Evolutionary conservation across 2,113 vertebrate genomes (phyloP).

Genomic region (Globicephala melas): DNA sequence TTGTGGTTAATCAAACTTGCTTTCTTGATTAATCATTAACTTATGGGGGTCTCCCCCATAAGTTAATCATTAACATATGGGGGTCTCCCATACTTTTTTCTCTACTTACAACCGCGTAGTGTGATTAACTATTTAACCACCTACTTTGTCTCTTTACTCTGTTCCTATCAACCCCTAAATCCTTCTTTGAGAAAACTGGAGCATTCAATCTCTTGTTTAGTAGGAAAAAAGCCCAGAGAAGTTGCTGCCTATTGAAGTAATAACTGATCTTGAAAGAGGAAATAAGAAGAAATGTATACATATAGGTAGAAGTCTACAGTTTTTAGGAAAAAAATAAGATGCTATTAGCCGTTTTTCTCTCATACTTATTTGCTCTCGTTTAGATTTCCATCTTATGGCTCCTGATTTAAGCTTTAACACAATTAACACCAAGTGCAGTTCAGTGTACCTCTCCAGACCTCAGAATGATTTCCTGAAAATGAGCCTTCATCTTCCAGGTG

Average conservation of each 20-base stretch:
- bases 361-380: background rate
- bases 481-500: background rate
- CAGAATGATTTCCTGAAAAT: background rate
- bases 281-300: background rate
- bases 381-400: background rate
- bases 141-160: no score
- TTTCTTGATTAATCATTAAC: no score
- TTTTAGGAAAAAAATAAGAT: background rate
- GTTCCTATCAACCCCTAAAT: background rate
- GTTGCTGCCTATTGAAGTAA: background rate
- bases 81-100: no score
- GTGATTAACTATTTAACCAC: no score
- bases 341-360: background rate
- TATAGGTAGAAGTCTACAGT: background rate
- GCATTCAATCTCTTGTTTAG: background rate
- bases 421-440: background rate
- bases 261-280: background rate
- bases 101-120: no score
- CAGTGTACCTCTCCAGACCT: background rate
- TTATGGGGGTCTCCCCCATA: no score
- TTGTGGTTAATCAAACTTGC: no score
- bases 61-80: no score
- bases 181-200: background rate
- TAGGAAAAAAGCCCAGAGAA: background rate
- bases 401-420: background rate